These are phyloP conservation scores for Gymnocephalus cernua DNA, from an alignment of 2,113 vertebrate genomes.

Conservation along the genomic window DNA sequence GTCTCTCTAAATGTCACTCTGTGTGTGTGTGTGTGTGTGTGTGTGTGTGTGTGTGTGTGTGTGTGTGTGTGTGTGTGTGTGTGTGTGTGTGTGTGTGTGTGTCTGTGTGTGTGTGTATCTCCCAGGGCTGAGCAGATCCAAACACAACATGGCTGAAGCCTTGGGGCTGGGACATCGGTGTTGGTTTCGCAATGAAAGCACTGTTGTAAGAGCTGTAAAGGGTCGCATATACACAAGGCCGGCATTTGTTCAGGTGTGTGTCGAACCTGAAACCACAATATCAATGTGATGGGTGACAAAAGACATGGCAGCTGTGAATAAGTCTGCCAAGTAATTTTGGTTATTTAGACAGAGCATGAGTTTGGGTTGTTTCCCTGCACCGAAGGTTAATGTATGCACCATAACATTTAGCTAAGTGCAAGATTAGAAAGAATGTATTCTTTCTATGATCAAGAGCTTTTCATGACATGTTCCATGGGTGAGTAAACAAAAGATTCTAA, in stretches of 20 bases:
- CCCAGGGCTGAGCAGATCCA: slow-evolving; percentile 44
- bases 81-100: slow-evolving; percentile 78
- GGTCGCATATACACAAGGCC: slow-evolving; percentile 30
- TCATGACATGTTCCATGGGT: background rate
- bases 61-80: slow-evolving; percentile 79
- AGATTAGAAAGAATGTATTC: background rate
- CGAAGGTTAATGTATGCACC: background rate
- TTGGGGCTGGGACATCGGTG: slow-evolving; percentile 31
- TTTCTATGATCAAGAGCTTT: background rate
- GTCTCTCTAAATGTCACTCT: slow-evolving; percentile 75
- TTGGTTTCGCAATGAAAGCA: slow-evolving; percentile 22
- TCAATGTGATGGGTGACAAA: slow-evolving; percentile 2
- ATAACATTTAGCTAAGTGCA: background rate
- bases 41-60: slow-evolving; percentile 78
- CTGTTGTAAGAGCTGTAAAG: slow-evolving; percentile 12
- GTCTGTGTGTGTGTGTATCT: slow-evolving; percentile 63
- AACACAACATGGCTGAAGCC: slow-evolving; percentile 41
- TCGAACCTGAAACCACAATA: slow-evolving; percentile 27
- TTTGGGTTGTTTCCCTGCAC: background rate
- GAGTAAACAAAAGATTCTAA: background rate
- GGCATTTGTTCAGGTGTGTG: slow-evolving; percentile 56
- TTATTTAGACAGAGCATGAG: background rate
- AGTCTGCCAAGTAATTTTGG: background rate
- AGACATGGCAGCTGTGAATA: slow-evolving; percentile 6
- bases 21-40: slow-evolving; percentile 71